A percentile compares a stretch with the other conserved stretches of the same genome.
These are phyloP conservation scores for Ennomos erosarius DNA, from an alignment of 2,888 invertebrate genomes.

Conservation along the genomic window DNA sequence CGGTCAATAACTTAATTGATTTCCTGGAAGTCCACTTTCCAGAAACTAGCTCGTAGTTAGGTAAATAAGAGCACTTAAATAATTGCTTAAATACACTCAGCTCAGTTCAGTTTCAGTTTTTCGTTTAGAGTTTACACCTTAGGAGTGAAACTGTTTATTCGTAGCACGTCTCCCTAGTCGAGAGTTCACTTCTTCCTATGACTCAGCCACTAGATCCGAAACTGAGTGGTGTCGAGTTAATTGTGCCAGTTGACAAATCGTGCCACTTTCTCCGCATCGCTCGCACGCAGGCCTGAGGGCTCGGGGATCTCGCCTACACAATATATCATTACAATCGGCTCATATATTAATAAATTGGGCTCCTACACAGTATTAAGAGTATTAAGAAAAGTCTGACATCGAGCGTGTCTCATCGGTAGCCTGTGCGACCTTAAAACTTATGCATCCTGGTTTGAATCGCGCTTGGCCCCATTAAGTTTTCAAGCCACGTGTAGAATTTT, in stretches of 20 bases:
- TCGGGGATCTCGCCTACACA: slow-evolving; percentile 43
- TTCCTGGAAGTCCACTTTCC: too few species aligned
- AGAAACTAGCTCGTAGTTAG: too few species aligned
- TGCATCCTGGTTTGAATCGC: too few species aligned
- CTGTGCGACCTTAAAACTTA: too few species aligned
- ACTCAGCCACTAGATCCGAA: slow-evolving; percentile 22
- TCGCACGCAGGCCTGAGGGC: slow-evolving; percentile 30
- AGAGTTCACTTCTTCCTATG: slow-evolving; percentile 25
- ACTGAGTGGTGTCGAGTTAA: slow-evolving; percentile 40
- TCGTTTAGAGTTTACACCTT: not conserved
- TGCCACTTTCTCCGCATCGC: slow-evolving; percentile 46
- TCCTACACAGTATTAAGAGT: slow-evolving; percentile 22
- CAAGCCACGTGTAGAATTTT: too few species aligned
- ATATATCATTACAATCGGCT: slow-evolving; percentile 26
- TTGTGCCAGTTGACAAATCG: slow-evolving; percentile 45
- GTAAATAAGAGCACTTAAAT: too few species aligned
- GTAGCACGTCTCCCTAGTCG: slow-evolving; percentile 2
- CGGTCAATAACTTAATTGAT: too few species aligned
- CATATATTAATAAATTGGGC: slow-evolving; percentile 24
- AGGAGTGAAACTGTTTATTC: slow-evolving; percentile 8
- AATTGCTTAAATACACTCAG: not conserved
- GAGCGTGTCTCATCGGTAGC: too few species aligned
- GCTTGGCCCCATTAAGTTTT: too few species aligned
- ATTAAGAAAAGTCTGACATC: too few species aligned
- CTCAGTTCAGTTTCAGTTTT: too few species aligned